These are phyloP conservation scores for Neoascia interrupta DNA, from an alignment of 2,888 invertebrate species.

Conservation along the genomic window DNA sequence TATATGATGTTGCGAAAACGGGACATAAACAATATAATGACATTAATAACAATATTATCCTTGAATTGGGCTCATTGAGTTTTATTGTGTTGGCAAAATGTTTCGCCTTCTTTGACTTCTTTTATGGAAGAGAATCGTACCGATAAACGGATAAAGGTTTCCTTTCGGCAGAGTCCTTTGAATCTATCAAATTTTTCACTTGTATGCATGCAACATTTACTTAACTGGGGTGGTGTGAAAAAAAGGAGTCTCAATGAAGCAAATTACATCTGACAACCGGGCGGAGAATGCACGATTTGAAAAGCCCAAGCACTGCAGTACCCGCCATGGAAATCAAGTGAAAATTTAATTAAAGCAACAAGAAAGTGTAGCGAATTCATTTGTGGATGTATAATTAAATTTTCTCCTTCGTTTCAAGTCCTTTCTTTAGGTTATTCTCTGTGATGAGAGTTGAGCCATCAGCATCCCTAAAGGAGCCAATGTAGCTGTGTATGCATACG, in stretches of 20 bases:
- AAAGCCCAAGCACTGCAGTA: slow-evolving; percentile 16
- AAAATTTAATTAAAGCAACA: slow-evolving; percentile 52
- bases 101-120: slow-evolving; percentile 44
- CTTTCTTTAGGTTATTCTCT: not conserved
- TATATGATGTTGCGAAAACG: slow-evolving; percentile 23
- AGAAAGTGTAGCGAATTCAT: slow-evolving; percentile 52
- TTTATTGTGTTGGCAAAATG: slow-evolving; percentile 53
- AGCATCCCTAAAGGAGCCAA: too few relatives aligned
- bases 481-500: not conserved
- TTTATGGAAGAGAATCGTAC: not conserved
- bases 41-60: slow-evolving; percentile 58
- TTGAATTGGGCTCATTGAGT: slow-evolving; percentile 53
- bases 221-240: slow-evolving; percentile 31
- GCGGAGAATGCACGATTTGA: slow-evolving; percentile 33
- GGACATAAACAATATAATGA: slow-evolving; percentile 46
- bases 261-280: slow-evolving; percentile 36
- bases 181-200: slow-evolving; percentile 24
- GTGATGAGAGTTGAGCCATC: not conserved
- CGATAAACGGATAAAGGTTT: not conserved
- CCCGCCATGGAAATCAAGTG: slow-evolving; percentile 43
- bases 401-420: slow-evolving; percentile 45
- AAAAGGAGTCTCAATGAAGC: slow-evolving; percentile 48
- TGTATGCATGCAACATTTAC: not conserved
- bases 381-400: slow-evolving; percentile 51
- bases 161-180: slow-evolving; percentile 1